Evolutionary conservation across 1,140 invertebrate species (phyloP), one percentile per base, ranked within the genome.

Genomic region (Eciton burchellii): DNA sequence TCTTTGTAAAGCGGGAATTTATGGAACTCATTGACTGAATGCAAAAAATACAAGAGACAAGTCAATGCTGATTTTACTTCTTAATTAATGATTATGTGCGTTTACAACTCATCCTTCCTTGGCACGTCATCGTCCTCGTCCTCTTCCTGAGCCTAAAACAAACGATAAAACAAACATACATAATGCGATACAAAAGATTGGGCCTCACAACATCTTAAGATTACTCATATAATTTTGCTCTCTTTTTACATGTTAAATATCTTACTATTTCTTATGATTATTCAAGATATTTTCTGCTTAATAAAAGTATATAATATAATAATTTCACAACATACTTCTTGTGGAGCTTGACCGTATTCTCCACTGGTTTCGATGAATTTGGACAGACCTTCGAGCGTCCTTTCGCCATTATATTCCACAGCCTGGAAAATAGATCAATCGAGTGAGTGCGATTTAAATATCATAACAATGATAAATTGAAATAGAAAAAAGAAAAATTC

Each of bases 381-480:
- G 66, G 96, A 95, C 87, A 99, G 95, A 81, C 96, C 99, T 90
- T 99, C 98, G 85, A 99, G 95, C 86, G 98, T 99, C 93, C 99
- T 96, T 91, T 99, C 98, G 71, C 98, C 98, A 91, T 97, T 97
- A 95, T 98, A 99, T 91, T 99, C 98, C 86, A 99, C 95, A 87
- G 96, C 95, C 96, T 97, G 92, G 12, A 54, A 90, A 90, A 87
- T 74, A 82, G 47, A 12, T 65, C 24, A 5, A 21, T 8, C 11
- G 60, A 71, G 56, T 70, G 0, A 45, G 9, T 35, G 3, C 0
- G 6, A 68, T 68, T 6, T 54, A 54, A 43, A 8, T 70, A 52
- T 19, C 6, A 19, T 45, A 11, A 60, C 14, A 77, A 84, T 66
- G 21, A 6, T 0, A 79, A 73, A 43, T 24, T 74, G 57, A n/a